Conservation (phyloP, 2,888 invertebrate genomes). For the Eremobia ochroleuca region DNA sequence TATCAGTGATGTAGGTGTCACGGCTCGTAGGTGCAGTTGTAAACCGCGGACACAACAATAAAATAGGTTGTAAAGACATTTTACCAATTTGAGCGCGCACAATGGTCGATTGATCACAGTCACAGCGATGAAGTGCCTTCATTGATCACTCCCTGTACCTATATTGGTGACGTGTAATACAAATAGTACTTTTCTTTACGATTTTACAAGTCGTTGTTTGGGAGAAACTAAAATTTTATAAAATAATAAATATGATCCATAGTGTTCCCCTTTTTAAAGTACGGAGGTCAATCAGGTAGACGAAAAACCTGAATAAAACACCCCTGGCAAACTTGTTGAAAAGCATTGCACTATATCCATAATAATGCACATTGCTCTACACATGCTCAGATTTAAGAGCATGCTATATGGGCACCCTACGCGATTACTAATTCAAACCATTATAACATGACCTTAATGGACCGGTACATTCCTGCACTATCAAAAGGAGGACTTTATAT, state of each 20-base stretch:
- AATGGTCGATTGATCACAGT: conserved; percentile 78
- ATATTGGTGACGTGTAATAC: conserved; percentile 54
- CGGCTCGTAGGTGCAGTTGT: conserved; percentile 59
- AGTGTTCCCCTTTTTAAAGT: not conserved
- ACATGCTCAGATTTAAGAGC: conserved; percentile 81
- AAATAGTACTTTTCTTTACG: conserved; percentile 36
- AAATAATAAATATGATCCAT: conserved; percentile 13
- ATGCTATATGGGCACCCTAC: conserved; percentile 80
- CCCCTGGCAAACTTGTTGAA: conserved; percentile 72
- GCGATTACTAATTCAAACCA: conserved; percentile 67
- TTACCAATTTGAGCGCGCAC: conserved; percentile 73
- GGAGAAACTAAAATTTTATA: conserved; percentile 4
- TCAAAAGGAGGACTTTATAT: conserved; percentile 4
- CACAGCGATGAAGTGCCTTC: conserved; percentile 62
- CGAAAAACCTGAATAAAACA: conserved; percentile 71
- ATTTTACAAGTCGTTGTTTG: not conserved
- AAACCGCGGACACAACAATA: conserved; percentile 64
- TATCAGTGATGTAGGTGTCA: conserved; percentile 71
- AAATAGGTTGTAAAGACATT: conserved; percentile 71
- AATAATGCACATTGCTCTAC: conserved; percentile 87
- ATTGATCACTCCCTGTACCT: conserved; percentile 62
- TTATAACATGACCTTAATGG: conserved; percentile 67
- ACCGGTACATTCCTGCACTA: conserved; percentile 36
- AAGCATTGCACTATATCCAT: conserved; percentile 81
- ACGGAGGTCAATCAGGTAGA: conserved; percentile 49